These are phyloP conservation scores for Pseudomugil tenellus DNA, from an alignment of 2,797 vertebrate species.

Conservation along the genomic window DNA sequence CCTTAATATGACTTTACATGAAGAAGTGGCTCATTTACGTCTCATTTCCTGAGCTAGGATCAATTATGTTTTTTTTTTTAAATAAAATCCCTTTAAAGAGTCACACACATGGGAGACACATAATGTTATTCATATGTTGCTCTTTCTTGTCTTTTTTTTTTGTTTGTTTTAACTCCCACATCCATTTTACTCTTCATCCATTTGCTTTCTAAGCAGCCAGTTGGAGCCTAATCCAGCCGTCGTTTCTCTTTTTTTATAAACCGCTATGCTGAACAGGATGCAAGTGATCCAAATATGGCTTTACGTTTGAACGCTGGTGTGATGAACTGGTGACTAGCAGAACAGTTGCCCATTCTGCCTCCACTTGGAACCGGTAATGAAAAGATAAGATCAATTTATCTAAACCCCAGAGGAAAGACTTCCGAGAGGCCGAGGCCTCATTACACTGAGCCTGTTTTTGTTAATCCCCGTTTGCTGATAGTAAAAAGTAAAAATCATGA, in stretches of 20 bases:
- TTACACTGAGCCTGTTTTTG: too few species aligned
- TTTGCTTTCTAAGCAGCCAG: background rate
- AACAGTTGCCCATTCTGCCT: background rate
- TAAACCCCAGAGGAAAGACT: too few species aligned
- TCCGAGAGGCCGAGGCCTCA: too few species aligned
- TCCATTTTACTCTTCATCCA: background rate
- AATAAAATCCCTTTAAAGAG: background rate
- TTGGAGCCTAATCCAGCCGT: background rate
- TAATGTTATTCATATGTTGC: background rate
- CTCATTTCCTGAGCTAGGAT: conserved; percentile 2
- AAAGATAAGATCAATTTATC: background rate
- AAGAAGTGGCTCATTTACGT: conserved; percentile 18
- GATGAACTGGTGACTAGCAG: background rate
- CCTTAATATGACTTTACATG: conserved; percentile 14
- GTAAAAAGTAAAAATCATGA: too few species aligned
- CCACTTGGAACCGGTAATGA: background rate
- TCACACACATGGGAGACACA: conserved; percentile 5
- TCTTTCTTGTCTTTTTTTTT: conserved; percentile 14
- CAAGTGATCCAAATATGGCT: background rate
- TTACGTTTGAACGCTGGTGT: background rate
- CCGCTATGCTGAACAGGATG: background rate
- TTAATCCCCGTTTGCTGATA: too few species aligned
- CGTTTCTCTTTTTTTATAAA: background rate
- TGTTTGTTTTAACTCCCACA: conserved; percentile 4
- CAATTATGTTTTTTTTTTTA: background rate